Conservation (phyloP, 2,888 invertebrate genomes). For the Nebria brevicollis region DNA sequence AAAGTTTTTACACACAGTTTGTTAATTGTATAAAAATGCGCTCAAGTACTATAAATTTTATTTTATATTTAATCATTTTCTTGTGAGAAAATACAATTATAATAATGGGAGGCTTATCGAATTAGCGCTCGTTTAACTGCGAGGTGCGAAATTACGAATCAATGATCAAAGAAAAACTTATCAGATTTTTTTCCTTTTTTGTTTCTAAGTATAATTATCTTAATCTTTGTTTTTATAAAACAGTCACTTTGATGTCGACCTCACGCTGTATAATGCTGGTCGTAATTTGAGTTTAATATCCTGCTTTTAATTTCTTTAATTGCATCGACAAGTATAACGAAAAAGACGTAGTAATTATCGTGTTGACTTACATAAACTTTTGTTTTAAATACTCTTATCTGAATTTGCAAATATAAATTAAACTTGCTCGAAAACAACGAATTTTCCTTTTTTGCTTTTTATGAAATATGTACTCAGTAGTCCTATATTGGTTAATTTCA, state of each 20-base stretch:
- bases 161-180: not conserved
- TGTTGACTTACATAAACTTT: slow-evolving; percentile 10
- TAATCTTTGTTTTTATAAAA: not conserved
- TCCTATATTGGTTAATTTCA: no score
- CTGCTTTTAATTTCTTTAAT: slow-evolving; percentile 13
- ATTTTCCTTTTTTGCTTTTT: no score
- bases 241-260: not conserved
- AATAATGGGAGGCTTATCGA: not conserved
- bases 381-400: not conserved
- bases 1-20: no score
- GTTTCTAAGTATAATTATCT: not conserved
- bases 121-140: not conserved
- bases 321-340: not conserved
- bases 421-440: no score
- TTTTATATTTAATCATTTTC: no score
- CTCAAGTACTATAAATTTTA: no score
- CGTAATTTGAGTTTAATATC: slow-evolving; percentile 1
- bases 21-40: no score
- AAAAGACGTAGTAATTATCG: slow-evolving; percentile 18
- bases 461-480: no score
- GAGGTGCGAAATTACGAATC: not conserved
- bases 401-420: not conserved
- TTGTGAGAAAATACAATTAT: no score
- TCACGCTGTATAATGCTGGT: not conserved
- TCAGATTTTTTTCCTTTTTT: not conserved